Percentiles rank a stretch among this genome's conserved stretches.
These are phyloP conservation scores for Tympanuchus pallidicinctus DNA, from an alignment of 2,113 vertebrate species.

Conservation along the genomic window DNA sequence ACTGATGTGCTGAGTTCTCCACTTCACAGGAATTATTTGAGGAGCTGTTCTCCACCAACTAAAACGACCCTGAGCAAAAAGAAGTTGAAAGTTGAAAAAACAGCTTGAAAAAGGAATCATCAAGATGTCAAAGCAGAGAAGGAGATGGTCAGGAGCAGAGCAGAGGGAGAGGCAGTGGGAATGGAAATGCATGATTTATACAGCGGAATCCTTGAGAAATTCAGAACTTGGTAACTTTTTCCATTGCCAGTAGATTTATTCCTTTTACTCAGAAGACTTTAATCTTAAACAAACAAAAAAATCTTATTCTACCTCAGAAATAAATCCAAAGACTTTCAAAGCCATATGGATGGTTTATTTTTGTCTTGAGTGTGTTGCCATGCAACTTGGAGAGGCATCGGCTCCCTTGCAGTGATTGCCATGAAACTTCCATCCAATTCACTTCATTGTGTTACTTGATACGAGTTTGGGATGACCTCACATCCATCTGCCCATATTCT, in stretches of 20 bases:
- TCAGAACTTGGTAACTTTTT: not conserved
- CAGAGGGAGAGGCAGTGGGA: not conserved
- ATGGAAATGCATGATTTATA: not conserved
- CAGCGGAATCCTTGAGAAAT: not conserved
- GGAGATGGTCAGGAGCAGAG: not conserved
- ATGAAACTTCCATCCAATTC: not conserved
- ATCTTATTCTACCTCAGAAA: not conserved
- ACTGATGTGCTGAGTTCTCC: not conserved
- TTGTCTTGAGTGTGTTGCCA: not conserved
- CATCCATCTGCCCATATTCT: not conserved
- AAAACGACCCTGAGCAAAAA: not conserved
- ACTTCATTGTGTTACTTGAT: not conserved
- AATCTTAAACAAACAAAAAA: not conserved
- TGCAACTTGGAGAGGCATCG: not conserved
- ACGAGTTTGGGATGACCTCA: not conserved
- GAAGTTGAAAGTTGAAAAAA: not conserved
- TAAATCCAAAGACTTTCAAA: not conserved
- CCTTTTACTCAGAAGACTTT: not conserved
- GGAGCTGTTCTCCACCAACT: not conserved
- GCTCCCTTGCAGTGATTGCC: not conserved
- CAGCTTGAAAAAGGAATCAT: not conserved
- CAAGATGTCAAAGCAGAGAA: not conserved
- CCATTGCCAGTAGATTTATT: not conserved
- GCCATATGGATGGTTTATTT: constrained; percentile 8
- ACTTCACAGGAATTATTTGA: not conserved